Conservation (phyloP, 2,113 vertebrate genomes). For the Leptobrachium ailaonicum region DNA sequence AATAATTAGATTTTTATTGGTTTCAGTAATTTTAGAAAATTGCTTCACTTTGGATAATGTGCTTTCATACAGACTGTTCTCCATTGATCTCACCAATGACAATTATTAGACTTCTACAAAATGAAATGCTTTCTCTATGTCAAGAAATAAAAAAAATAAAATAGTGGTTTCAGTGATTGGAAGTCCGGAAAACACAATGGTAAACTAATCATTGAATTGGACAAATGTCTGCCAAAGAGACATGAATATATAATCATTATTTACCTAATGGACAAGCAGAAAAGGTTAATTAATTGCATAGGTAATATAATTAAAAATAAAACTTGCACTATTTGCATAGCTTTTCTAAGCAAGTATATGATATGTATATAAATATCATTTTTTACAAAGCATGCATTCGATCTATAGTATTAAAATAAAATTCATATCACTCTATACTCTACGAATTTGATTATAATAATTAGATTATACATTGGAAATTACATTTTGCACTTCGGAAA, state of each 20-base stretch:
- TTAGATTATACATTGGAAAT: too few species aligned
- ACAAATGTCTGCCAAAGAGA: constrained; percentile 6
- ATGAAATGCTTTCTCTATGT: constrained; percentile 50
- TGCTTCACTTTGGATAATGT: constrained; percentile 60
- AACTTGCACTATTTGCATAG: too few species aligned
- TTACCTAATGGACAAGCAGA: too few species aligned
- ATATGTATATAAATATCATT: too few species aligned
- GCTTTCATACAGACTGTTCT: constrained; percentile 49
- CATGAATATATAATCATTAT: neutral
- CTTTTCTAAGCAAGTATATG: too few species aligned
- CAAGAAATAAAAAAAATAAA: constrained; percentile 36
- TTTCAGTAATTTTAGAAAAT: constrained; percentile 60
- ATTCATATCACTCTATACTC: too few species aligned
- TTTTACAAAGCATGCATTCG: too few species aligned
- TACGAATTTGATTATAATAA: too few species aligned
- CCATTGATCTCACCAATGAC: constrained; percentile 57
- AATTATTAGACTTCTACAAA: constrained; percentile 52
- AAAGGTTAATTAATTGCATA: too few species aligned
- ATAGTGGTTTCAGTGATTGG: neutral
- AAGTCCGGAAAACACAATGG: constrained; percentile 10
- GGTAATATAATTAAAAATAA: too few species aligned
- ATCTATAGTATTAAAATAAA: too few species aligned
- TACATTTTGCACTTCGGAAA: too few species aligned
- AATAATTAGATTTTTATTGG: constrained; percentile 61
- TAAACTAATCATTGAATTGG: constrained; percentile 10